Percentiles rank a stretch among this genome's conserved stretches.
Evolutionary conservation across 2,113 vertebrate species (phyloP).

Genomic region (Podilymbus podiceps): DNA sequence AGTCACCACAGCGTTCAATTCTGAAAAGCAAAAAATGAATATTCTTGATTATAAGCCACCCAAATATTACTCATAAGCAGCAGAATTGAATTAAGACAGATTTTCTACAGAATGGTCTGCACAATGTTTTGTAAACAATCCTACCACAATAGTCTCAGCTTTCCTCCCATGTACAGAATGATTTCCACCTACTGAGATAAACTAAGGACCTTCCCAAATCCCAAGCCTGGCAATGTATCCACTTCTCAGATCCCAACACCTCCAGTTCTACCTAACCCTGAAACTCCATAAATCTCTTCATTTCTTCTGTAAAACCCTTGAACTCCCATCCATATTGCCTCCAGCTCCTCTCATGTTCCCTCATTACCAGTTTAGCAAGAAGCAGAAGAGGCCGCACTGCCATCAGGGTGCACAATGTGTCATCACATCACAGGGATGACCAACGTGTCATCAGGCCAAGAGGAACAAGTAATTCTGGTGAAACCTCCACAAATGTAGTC

Average conservation of each 20-base stretch:
- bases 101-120: background rate
- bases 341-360: background rate
- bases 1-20: background rate
- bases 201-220: background rate
- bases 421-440: too few species aligned
- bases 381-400: background rate
- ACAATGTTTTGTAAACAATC: constrained; percentile 8
- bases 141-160: background rate
- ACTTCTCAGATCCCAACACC: background rate
- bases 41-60: background rate
- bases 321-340: background rate
- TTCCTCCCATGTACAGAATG: background rate
- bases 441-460: background rate
- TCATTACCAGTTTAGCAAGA: background rate
- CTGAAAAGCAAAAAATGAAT: background rate
- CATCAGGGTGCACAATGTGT: background rate
- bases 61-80: background rate
- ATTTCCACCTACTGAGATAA: background rate
- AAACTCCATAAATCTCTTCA: background rate
- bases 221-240: background rate
- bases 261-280: background rate
- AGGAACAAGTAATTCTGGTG: background rate
- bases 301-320: background rate
- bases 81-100: background rate
- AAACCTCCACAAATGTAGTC: background rate